These are phyloP conservation scores for Rhamnusium bicolor DNA, from an alignment of 2,888 invertebrate species.

Conservation along the genomic window DNA sequence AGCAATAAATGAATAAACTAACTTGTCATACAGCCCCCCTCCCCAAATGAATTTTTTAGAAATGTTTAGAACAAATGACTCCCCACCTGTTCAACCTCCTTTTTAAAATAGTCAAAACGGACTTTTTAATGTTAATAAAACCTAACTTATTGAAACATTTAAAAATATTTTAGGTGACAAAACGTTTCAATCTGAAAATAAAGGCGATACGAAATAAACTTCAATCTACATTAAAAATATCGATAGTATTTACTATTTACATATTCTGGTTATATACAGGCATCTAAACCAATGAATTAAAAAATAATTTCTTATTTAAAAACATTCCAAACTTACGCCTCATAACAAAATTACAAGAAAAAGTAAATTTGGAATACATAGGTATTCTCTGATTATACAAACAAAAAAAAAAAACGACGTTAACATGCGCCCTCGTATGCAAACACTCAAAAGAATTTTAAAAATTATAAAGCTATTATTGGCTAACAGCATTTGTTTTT, in stretches of 20 bases:
- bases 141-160: neutral
- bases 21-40: neutral
- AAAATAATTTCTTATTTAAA: constrained; percentile 14
- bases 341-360: neutral
- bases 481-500: constrained; percentile 74
- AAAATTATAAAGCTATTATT: constrained; percentile 1
- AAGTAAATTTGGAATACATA: neutral
- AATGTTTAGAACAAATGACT: neutral
- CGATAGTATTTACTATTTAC: constrained; percentile 39
- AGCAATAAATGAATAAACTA: neutral
- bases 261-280: constrained; percentile 52
- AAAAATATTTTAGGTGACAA: neutral
- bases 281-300: constrained; percentile 31
- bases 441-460: constrained; percentile 29
- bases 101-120: too few relatives aligned
- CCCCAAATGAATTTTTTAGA: neutral
- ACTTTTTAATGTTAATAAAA: neutral
- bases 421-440: constrained; percentile 38
- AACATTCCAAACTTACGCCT: neutral
- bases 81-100: neutral
- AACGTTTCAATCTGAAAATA: neutral
- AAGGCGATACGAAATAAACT: neutral
- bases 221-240: constrained; percentile 12
- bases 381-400: constrained; percentile 19
- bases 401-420: constrained; percentile 31